These are phyloP conservation scores for Argynnis bischoffii DNA, from an alignment of 2,888 invertebrate genomes.

Conservation along the genomic window DNA sequence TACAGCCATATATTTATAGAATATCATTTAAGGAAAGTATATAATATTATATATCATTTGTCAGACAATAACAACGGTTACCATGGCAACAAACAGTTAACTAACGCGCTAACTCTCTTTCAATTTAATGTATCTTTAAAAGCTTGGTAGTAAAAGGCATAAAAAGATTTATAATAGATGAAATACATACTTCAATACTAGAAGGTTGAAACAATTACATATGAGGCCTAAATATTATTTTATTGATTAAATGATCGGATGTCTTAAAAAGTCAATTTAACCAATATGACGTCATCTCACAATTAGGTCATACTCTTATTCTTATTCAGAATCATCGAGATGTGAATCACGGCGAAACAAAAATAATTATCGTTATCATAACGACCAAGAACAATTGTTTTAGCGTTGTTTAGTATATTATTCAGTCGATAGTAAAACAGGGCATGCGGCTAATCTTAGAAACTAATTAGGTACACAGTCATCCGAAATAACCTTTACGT, in stretches of 20 bases:
- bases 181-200: too few species aligned
- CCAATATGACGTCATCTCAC: constrained; percentile 38
- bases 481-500: neutral
- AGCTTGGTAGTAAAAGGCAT: too few species aligned
- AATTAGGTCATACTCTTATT: constrained; percentile 45
- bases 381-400: constrained; percentile 56
- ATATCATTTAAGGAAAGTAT: too few species aligned
- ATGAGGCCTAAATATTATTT: neutral
- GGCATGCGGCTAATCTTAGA: constrained; percentile 30
- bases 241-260: neutral
- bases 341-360: constrained; percentile 63
- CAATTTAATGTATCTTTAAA: too few species aligned
- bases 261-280: constrained; percentile 5
- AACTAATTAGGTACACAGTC: constrained; percentile 24
- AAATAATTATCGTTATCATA: constrained; percentile 76
- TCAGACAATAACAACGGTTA: too few species aligned
- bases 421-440: constrained; percentile 30
- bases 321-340: constrained; percentile 54
- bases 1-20: too few species aligned
- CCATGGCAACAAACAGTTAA: too few species aligned
- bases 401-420: constrained; percentile 33
- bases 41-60: too few species aligned
- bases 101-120: too few species aligned
- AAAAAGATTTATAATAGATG: too few species aligned
- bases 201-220: neutral